Percentiles rank a stretch among this genome's conserved stretches.
phyloP scores from a whole-genome alignment of 2,797 vertebrate genomes.

The Scyliorhinus canicula region DNA sequence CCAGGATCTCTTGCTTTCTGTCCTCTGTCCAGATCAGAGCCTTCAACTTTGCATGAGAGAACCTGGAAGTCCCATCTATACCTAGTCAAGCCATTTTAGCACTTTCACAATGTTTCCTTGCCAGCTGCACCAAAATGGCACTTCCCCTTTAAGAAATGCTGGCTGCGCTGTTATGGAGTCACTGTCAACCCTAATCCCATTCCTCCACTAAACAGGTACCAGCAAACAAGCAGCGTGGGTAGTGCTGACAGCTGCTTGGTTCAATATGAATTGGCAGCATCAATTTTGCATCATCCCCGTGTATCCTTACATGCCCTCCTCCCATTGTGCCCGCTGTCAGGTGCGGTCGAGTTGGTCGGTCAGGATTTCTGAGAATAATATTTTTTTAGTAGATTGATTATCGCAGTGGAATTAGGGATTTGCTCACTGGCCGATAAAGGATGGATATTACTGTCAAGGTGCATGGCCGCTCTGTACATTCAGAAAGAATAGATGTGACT shows the following conservation, averaged over 20 bases:
- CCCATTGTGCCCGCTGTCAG: background rate
- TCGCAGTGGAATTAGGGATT: background rate
- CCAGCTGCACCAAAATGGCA: background rate
- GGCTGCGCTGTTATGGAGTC: background rate
- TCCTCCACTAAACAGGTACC: background rate
- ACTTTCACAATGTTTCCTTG: background rate
- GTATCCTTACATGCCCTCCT: background rate
- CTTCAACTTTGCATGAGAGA: background rate
- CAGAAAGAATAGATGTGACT: conserved; percentile 2
- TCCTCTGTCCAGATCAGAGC: background rate
- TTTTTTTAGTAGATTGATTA: background rate
- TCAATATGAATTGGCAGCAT: background rate
- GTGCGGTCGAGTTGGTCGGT: background rate
- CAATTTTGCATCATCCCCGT: background rate
- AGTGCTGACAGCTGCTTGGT: background rate
- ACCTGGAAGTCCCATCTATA: background rate
- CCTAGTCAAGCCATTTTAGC: background rate
- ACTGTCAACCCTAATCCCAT: too few species aligned
- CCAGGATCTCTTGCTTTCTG: background rate
- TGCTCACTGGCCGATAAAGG: background rate
- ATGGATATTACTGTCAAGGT: background rate
- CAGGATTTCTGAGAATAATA: background rate
- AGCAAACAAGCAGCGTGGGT: background rate
- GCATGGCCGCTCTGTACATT: background rate
- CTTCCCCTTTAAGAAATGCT: background rate